Evolutionary conservation across 1,140 invertebrate genomes (phyloP), one percentile per base, ranked within the genome.

Genomic region (Geopemphigus sp.): DNA sequence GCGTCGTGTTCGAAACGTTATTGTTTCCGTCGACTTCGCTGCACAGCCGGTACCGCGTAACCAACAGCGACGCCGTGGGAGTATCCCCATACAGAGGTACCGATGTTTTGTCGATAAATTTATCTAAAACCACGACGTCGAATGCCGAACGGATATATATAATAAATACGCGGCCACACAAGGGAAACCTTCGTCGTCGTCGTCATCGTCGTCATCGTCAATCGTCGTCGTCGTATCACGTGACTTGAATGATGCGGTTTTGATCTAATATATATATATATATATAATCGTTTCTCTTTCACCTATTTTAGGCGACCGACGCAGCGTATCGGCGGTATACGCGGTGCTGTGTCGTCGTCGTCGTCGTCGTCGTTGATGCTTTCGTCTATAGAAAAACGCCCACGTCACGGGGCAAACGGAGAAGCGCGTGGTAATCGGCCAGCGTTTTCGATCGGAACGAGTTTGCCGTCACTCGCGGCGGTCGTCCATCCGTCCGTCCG

Each of bases 201-300:
- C 57, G 57, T 61, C 59, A 15, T 61, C 8, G 57, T 61, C 10
- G 14, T 19, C n/a, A n/a, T n/a, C n/a, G n/a, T n/a, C n/a, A n/a
- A n/a, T n/a, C n/a, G n/a, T 61, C 59, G 26, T 61, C 8, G 57
- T 61, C 10, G 14, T 19, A 39, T 29, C 61, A 64, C 61, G 61
- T 64, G 61, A 64, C 61, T 19, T 64, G 61, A 64, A 32, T 64
- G 61, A 39, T 12, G 61, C 19, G 24, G 61, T 64, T 64, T 64
- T 39, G 61, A 64, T 64, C 29, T 64, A 64, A 19, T 39, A 39
- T 10, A 6, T 26, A 19, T 64, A 64, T 12, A n/a, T 19, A 19
- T 64, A n/a, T n/a, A 39, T 39, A 32, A n/a, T 24, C 61, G 29
- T 64, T 64, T 64, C 26, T 64, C 61, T 64, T 64, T 64, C 61